phyloP scores from a whole-genome alignment of 1,140 invertebrate genomes.

The Ceratina australensis region DNA sequence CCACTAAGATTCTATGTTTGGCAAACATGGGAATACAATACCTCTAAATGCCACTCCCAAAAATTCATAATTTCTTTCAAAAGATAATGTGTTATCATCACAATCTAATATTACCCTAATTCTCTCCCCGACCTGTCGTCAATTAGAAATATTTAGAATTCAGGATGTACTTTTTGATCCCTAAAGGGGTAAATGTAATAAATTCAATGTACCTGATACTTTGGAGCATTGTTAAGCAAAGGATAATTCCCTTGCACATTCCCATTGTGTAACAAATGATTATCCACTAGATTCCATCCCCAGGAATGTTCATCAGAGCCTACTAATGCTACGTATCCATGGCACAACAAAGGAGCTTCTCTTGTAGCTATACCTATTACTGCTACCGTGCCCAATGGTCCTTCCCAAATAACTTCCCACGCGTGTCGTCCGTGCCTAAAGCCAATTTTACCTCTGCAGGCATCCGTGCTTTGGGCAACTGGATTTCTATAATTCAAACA shows the following conservation, averaged over 20 bases:
- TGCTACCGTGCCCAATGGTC: slow-evolving; percentile 96
- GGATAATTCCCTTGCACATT: slow-evolving; percentile 98
- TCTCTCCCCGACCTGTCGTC: slow-evolving; percentile 93
- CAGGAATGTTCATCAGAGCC: slow-evolving; percentile 98
- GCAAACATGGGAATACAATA: slow-evolving; percentile 73
- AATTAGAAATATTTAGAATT: slow-evolving; percentile 55
- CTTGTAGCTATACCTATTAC: slow-evolving; percentile 97
- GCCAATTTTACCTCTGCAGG: slow-evolving; percentile 95
- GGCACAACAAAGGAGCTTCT: slow-evolving; percentile 93
- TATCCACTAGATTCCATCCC: slow-evolving; percentile 99
- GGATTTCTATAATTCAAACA: slow-evolving; percentile 85
- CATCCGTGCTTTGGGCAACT: slow-evolving; percentile 99
- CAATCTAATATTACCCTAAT: slow-evolving; percentile 98
- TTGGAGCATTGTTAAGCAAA: slow-evolving; percentile 96
- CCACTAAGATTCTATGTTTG: background rate
- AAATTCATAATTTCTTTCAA: slow-evolving; percentile 99
- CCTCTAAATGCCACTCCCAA: slow-evolving; percentile 98
- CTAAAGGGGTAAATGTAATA: background rate
- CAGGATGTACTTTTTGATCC: background rate
- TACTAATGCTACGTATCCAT: slow-evolving; percentile 96
- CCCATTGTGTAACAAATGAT: slow-evolving; percentile 97
- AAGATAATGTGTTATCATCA: slow-evolving; percentile 97
- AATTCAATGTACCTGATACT: slow-evolving; percentile 91
- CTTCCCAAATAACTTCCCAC: slow-evolving; percentile 99
- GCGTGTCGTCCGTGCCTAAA: slow-evolving; percentile 96